Conservation (phyloP, 2,113 vertebrate species). For the Vireo altiloquus region DNA sequence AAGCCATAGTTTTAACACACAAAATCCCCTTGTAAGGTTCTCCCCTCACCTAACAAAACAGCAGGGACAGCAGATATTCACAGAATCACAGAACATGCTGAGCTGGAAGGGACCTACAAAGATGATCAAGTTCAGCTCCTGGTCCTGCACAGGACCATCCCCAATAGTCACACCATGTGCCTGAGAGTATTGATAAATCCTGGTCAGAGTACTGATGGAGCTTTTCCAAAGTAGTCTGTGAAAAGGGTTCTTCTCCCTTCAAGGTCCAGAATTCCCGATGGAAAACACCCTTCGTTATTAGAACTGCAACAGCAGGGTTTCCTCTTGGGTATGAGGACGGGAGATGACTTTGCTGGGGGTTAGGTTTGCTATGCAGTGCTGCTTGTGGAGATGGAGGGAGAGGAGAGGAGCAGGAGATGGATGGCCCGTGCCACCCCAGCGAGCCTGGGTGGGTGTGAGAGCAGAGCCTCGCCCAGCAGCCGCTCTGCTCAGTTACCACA, state of each 20-base stretch:
- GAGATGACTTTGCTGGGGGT: neutral
- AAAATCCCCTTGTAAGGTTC: neutral
- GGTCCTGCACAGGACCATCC: neutral
- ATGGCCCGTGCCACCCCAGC: neutral
- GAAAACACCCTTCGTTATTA: neutral
- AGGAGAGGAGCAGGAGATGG: neutral
- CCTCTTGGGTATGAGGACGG: neutral
- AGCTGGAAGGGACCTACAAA: neutral
- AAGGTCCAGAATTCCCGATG: neutral
- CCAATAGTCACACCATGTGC: neutral
- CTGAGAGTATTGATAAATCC: neutral
- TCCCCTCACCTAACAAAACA: neutral
- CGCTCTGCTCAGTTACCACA: rapidly evolving
- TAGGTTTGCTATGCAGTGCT: neutral
- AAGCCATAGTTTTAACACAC: neutral
- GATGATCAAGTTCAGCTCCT: neutral
- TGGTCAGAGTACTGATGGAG: neutral
- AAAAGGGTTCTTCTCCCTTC: neutral
- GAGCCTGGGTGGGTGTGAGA: neutral
- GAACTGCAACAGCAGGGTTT: neutral
- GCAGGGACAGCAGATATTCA: neutral
- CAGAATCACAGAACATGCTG: neutral
- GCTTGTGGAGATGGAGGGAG: neutral
- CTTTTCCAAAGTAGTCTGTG: neutral
- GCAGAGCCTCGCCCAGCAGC: neutral